A percentile compares a stretch with the other conserved stretches of the same genome.
phyloP scores from a whole-genome alignment of 2,888 invertebrate species.

The Dicyrtoma fusca region DNA sequence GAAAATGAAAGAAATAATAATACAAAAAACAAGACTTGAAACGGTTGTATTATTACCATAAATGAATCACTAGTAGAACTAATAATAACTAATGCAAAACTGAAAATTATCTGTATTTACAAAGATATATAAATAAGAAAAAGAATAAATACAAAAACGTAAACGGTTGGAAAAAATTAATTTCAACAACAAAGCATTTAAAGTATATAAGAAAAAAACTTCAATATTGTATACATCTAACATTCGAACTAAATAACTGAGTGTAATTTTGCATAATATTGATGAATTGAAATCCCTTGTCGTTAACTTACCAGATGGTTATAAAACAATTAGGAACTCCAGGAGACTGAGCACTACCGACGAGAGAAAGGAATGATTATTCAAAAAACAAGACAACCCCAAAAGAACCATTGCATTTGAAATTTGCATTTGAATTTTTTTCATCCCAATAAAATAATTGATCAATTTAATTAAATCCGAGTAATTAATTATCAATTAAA shows the following conservation, averaged over 20 bases:
- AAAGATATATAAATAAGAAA: background rate
- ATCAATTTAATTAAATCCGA: too few relatives aligned
- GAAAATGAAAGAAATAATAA: background rate
- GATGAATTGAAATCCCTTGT: conserved; percentile 37
- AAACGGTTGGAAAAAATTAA: background rate
- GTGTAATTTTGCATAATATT: background rate
- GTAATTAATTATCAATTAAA: too few relatives aligned
- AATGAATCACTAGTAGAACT: too few relatives aligned
- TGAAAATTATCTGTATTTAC: background rate
- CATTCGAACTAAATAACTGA: background rate
- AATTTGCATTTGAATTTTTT: conserved; percentile 27
- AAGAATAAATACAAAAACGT: background rate
- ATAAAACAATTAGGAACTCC: conserved; percentile 87
- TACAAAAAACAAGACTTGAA: too few relatives aligned
- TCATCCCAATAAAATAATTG: background rate
- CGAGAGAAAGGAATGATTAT: conserved; percentile 25
- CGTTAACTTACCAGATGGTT: conserved; percentile 79
- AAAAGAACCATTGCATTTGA: conserved; percentile 39
- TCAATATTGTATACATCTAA: background rate
- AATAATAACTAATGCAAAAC: background rate
- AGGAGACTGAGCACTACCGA: conserved; percentile 65
- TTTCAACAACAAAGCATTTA: background rate
- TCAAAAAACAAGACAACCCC: conserved; percentile 49
- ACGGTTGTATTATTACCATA: too few relatives aligned
- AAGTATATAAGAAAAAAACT: background rate